Conservation (phyloP, 2,888 invertebrate genomes). For the Acrocyrtus sp. region DNA sequence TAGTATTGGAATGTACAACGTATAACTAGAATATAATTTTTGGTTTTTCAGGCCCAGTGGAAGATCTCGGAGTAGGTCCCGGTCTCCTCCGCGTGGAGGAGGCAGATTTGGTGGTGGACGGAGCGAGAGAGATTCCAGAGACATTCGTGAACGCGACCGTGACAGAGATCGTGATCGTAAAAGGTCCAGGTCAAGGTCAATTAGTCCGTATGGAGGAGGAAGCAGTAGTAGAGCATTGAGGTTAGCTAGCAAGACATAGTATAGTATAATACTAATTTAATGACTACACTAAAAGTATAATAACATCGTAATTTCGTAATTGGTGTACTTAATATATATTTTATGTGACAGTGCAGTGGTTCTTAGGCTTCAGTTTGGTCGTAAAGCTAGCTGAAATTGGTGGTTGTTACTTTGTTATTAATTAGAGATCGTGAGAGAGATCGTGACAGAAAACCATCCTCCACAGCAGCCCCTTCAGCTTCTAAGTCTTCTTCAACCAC, state of each 20-base stretch:
- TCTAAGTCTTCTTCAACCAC: constrained; percentile 7
- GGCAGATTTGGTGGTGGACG: background rate
- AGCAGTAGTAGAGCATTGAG: too few species aligned
- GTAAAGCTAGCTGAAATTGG: background rate
- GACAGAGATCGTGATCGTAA: constrained; percentile 6
- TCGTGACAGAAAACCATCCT: background rate
- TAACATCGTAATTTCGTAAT: too few species aligned
- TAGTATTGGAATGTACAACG: background rate
- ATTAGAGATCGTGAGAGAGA: constrained; percentile 17
- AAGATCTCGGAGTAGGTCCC: constrained; percentile 27
- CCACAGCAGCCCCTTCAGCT: background rate
- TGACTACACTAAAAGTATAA: background rate
- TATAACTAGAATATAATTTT: too few species aligned
- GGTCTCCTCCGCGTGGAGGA: constrained; percentile 3
- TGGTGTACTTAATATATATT: too few species aligned
- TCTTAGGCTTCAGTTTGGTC: background rate
- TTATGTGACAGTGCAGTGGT: too few species aligned
- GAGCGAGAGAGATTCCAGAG: constrained; percentile 24
- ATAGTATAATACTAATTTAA: background rate
- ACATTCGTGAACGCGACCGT: constrained; percentile 16
- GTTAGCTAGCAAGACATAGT: background rate
- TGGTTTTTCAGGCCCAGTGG: constrained; percentile 8
- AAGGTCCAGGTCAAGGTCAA: too few species aligned
- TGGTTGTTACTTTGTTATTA: too few species aligned
- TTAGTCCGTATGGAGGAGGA: constrained; percentile 27